phyloP scores from a whole-genome alignment of 2,888 invertebrate genomes.

The Liodrosophila aerea region DNA sequence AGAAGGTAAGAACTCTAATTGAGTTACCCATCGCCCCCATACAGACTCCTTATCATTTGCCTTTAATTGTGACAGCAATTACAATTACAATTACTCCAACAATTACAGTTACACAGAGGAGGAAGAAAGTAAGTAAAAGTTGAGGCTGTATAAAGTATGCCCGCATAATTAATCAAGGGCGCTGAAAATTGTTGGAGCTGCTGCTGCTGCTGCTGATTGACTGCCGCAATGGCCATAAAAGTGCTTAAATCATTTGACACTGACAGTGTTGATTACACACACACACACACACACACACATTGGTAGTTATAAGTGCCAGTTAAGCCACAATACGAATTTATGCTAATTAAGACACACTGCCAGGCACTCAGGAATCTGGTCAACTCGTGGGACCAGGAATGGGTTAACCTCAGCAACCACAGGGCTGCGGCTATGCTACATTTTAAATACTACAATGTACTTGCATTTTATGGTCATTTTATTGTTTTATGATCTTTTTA shows the following conservation, averaged over 20 bases:
- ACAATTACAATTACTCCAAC: slow-evolving; percentile 33
- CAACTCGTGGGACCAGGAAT: not conserved
- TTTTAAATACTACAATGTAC: slow-evolving; percentile 47
- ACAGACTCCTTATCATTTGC: slow-evolving; percentile 42
- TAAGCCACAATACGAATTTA: slow-evolving; percentile 56
- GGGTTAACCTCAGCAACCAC: slow-evolving; percentile 32
- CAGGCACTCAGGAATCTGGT: slow-evolving; percentile 10
- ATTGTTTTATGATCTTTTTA: slow-evolving; percentile 55
- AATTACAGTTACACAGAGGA: slow-evolving; percentile 15
- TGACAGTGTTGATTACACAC: slow-evolving; percentile 17
- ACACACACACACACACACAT: slow-evolving; percentile 1
- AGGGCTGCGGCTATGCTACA: slow-evolving; percentile 23
- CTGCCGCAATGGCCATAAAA: slow-evolving; percentile 56
- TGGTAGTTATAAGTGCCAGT: slow-evolving; percentile 22
- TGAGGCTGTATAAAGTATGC: slow-evolving; percentile 21
- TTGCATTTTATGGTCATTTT: slow-evolving; percentile 69
- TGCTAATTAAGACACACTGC: slow-evolving; percentile 74
- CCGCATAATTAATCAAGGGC: slow-evolving; percentile 63
- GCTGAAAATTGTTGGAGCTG: slow-evolving; percentile 16
- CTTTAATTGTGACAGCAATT: slow-evolving; percentile 62
- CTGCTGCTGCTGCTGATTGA: slow-evolving; percentile 51
- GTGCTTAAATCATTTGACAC: slow-evolving; percentile 57
- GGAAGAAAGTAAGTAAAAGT: not conserved
- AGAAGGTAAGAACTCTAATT: slow-evolving; percentile 9
- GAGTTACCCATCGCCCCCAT: slow-evolving; percentile 20